Evolutionary conservation across 2,113 vertebrate genomes (phyloP).

Genomic region (Rhea americana): DNA sequence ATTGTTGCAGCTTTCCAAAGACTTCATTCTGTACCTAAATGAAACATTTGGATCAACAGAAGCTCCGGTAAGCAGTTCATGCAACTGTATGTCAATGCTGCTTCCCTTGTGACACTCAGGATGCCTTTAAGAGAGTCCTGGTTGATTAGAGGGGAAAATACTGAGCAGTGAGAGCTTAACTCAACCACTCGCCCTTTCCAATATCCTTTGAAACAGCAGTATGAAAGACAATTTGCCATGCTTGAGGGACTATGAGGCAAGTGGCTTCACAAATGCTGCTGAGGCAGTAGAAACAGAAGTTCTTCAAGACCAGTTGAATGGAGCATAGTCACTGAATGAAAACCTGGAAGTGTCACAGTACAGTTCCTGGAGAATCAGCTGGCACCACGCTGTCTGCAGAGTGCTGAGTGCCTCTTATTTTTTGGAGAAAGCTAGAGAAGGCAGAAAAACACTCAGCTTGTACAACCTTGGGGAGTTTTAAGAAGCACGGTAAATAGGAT

Average conservation of each 20-base stretch:
- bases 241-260: background rate
- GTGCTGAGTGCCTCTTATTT: background rate
- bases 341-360: background rate
- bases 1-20: background rate
- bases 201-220: background rate
- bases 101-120: background rate
- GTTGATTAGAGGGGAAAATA: background rate
- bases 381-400: background rate
- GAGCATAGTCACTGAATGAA: background rate
- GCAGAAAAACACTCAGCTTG: background rate
- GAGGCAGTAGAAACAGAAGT: background rate
- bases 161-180: background rate
- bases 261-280: background rate
- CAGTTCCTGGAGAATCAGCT: background rate
- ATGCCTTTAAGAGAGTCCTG: background rate
- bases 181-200: background rate
- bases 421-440: background rate
- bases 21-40: background rate
- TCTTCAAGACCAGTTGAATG: background rate
- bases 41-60: background rate
- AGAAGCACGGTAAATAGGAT: background rate
- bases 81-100: background rate
- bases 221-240: background rate
- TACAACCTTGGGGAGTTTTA: background rate
- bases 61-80: background rate